phyloP scores from a whole-genome alignment of 37 sponge, comb jelly and placozoan species.

The Spongilla lacustris region DNA sequence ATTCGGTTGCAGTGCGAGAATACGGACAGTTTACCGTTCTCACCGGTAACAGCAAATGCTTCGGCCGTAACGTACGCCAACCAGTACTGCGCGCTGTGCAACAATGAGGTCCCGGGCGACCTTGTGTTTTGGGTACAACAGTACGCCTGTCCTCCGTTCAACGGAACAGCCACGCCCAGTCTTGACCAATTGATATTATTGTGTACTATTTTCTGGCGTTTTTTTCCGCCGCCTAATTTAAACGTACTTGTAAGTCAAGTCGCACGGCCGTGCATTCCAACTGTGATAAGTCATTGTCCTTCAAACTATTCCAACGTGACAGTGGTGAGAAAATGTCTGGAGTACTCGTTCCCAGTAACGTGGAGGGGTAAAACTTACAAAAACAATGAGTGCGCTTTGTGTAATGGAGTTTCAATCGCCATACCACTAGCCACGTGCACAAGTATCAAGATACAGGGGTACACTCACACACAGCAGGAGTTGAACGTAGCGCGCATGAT shows the following conservation, averaged over 20 bases:
- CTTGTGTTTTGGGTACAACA: neutral
- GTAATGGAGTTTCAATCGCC: neutral
- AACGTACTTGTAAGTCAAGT: too few species aligned
- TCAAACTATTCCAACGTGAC: neutral
- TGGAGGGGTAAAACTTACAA: neutral
- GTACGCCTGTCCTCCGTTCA: neutral
- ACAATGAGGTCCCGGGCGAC: neutral
- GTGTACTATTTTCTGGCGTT: neutral
- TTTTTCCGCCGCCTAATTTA: neutral
- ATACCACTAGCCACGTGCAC: neutral
- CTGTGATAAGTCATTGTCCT: neutral
- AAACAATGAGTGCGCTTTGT: neutral
- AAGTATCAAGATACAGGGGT: neutral
- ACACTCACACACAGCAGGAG: neutral
- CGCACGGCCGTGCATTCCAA: neutral
- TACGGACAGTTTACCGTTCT: neutral
- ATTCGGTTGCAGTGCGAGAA: neutral
- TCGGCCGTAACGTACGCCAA: constrained; percentile 55
- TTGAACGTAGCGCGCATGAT: neutral
- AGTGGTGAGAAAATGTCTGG: neutral
- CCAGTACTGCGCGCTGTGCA: constrained; percentile 53
- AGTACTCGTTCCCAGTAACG: neutral
- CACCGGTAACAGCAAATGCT: constrained; percentile 24
- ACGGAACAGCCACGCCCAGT: neutral
- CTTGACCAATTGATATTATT: neutral